phyloP scores from a whole-genome alignment of 2,797 vertebrate genomes.

The Enteromius anoplus region DNA sequence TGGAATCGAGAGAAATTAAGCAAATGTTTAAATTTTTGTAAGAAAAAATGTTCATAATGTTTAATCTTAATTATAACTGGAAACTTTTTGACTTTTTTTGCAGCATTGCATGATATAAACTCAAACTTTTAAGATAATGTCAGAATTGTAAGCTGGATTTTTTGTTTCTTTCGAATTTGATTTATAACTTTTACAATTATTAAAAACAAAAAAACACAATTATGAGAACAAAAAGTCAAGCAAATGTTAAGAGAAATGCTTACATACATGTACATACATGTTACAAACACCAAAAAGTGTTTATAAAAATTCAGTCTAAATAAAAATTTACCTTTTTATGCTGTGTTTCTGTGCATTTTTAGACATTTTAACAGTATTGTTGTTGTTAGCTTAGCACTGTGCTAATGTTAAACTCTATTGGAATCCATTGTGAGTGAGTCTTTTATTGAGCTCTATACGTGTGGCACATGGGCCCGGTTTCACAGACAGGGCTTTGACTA shows the following conservation, averaged over 20 bases:
- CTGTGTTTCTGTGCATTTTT: neutral
- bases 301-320: neutral
- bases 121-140: no score
- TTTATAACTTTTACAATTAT: no score
- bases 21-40: neutral
- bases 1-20: neutral
- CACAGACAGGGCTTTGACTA: no score
- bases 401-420: neutral
- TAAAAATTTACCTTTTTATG: neutral
- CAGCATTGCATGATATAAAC: no score
- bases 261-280: no score
- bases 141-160: no score
- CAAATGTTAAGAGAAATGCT: neutral
- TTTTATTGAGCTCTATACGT: neutral
- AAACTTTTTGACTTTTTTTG: no score
- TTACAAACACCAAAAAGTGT: neutral
- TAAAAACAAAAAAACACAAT: no score
- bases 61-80: no score
- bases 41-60: neutral
- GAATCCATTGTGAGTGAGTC: neutral
- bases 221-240: no score
- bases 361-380: neutral
- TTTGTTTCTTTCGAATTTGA: no score
- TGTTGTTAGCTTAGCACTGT: constrained; percentile 4
- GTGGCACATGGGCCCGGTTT: no score